These are phyloP conservation scores for Pangasius djambal DNA, from an alignment of 2,797 vertebrate species.

Conservation along the genomic window DNA sequence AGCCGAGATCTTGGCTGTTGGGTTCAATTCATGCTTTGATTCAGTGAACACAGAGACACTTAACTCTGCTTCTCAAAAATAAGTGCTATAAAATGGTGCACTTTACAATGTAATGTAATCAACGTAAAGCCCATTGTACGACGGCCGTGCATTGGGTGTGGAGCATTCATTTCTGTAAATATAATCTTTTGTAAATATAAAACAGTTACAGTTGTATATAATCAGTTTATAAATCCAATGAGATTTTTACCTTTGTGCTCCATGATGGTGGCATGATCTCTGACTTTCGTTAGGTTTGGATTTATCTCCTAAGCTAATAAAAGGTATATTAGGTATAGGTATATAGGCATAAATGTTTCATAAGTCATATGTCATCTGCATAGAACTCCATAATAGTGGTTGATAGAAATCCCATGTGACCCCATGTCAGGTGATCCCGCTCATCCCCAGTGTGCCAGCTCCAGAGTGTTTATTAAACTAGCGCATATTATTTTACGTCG, in stretches of 20 bases:
- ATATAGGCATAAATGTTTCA: background rate
- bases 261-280: background rate
- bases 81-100: background rate
- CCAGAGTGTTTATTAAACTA: background rate
- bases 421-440: background rate
- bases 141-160: background rate
- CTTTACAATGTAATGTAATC: background rate
- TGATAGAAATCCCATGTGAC: background rate
- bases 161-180: background rate
- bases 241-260: background rate
- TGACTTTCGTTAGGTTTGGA: background rate
- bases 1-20: background rate
- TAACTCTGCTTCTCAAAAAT: too few species aligned
- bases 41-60: background rate
- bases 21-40: background rate
- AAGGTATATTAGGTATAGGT: background rate
- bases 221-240: background rate
- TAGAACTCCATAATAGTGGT: background rate
- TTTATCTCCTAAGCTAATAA: background rate
- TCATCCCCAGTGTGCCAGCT: background rate
- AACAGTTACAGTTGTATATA: background rate
- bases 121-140: background rate
- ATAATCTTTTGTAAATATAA: background rate
- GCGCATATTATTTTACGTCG: background rate
- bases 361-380: background rate